phyloP scores from a whole-genome alignment of 2,797 vertebrate genomes.

The Clarias fuscus region DNA sequence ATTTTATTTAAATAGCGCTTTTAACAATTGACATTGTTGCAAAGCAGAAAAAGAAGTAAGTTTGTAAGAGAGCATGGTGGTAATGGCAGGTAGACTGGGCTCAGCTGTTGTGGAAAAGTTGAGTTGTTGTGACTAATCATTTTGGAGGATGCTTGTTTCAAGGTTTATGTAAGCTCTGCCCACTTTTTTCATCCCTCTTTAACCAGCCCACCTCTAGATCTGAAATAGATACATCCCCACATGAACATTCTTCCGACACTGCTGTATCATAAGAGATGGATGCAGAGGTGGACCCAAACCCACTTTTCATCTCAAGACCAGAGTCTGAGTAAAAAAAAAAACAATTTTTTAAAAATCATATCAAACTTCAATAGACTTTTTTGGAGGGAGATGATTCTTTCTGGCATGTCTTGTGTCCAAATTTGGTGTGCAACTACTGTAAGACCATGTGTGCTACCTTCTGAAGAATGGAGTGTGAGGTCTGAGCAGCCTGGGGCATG shows the following conservation, averaged over 20 bases:
- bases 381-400: neutral
- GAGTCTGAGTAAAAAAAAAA: too few species aligned
- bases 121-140: slow-evolving; percentile 8
- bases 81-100: neutral
- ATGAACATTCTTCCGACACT: neutral
- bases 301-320: neutral
- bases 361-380: neutral
- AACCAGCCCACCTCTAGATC: slow-evolving; percentile 26
- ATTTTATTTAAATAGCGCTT: too few species aligned
- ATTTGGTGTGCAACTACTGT: neutral
- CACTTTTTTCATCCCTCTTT: neutral
- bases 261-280: neutral
- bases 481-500: slow-evolving; percentile 9
- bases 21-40: too few species aligned
- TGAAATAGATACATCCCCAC: neutral
- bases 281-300: neutral
- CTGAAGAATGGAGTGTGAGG: neutral
- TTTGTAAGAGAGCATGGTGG: neutral
- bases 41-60: too few species aligned
- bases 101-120: neutral
- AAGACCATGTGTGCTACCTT: neutral
- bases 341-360: too few species aligned
- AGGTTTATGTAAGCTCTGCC: slow-evolving; percentile 8
- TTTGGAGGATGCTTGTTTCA: slow-evolving; percentile 15
- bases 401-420: neutral